phyloP scores from a whole-genome alignment of 2,113 vertebrate species.

The Alouatta palliata region DNA sequence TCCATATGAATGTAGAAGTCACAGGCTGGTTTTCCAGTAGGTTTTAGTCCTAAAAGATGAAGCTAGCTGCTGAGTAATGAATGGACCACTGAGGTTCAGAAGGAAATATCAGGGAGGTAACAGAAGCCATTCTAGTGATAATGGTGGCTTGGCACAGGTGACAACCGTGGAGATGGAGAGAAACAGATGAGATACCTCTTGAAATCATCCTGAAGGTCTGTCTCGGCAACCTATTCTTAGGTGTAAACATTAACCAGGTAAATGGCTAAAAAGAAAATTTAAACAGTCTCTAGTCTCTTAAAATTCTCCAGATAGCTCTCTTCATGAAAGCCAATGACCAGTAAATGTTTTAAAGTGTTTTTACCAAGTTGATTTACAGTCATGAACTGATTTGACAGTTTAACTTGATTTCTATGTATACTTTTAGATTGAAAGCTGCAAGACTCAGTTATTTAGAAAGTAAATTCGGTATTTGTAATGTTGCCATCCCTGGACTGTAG shows the following conservation, averaged over 20 bases:
- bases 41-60: background rate
- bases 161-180: background rate
- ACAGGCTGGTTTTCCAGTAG: background rate
- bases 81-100: background rate
- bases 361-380: background rate
- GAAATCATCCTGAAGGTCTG: background rate
- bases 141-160: background rate
- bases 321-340: background rate
- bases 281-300: background rate
- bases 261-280: background rate
- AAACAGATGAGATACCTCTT: background rate
- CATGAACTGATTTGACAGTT: background rate
- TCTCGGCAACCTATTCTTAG: background rate
- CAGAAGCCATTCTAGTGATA: background rate
- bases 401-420: background rate
- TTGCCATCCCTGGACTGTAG: background rate
- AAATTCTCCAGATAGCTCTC: background rate
- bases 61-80: background rate
- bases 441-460: background rate
- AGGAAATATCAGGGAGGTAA: background rate
- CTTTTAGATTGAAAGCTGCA: background rate
- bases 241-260: background rate
- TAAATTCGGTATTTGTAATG: background rate
- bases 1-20: background rate
- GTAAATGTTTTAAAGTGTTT: background rate